Percentiles rank a stretch among this genome's conserved stretches.
phyloP scores from a whole-genome alignment of 2,888 invertebrate genomes.

The Dysmachus trigonus region DNA sequence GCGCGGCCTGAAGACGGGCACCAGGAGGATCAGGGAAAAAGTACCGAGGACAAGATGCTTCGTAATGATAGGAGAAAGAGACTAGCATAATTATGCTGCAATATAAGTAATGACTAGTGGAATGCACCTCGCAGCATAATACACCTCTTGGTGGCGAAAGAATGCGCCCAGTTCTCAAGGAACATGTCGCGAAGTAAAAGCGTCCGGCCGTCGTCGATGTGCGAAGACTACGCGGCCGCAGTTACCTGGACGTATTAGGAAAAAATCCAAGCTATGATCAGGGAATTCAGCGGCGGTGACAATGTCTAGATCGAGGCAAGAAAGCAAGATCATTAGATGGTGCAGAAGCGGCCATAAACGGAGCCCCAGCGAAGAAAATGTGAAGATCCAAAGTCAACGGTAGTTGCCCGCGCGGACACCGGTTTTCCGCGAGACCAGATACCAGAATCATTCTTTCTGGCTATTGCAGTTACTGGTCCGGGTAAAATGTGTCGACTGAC shows the following conservation, averaged over 20 bases:
- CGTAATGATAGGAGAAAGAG: neutral
- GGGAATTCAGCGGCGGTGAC: neutral
- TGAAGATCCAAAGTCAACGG: conserved; percentile 4
- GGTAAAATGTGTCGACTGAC: conserved; percentile 14
- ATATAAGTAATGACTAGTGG: neutral
- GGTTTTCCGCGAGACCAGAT: conserved; percentile 11
- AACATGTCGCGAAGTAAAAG: neutral
- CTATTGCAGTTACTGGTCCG: neutral
- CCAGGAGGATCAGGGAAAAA: neutral
- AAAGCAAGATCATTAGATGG: conserved; percentile 22
- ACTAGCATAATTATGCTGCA: neutral
- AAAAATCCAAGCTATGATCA: conserved; percentile 2
- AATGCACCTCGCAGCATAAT: neutral
- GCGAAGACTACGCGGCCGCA: neutral
- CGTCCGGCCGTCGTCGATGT: too few species aligned
- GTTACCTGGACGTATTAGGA: neutral
- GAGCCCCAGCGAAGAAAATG: conserved; percentile 2
- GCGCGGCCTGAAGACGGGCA: neutral
- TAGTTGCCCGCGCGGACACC: conserved; percentile 27
- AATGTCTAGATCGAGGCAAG: neutral
- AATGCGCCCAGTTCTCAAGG: neutral
- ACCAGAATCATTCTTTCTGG: conserved; percentile 34
- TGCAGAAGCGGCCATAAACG: conserved; percentile 22
- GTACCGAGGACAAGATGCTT: neutral
- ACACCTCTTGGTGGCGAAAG: neutral